Evolutionary conservation across 2,797 vertebrate species (phyloP), one percentile per base, ranked within the genome.

Genomic region (Tachyglossus aculeatus): DNA sequence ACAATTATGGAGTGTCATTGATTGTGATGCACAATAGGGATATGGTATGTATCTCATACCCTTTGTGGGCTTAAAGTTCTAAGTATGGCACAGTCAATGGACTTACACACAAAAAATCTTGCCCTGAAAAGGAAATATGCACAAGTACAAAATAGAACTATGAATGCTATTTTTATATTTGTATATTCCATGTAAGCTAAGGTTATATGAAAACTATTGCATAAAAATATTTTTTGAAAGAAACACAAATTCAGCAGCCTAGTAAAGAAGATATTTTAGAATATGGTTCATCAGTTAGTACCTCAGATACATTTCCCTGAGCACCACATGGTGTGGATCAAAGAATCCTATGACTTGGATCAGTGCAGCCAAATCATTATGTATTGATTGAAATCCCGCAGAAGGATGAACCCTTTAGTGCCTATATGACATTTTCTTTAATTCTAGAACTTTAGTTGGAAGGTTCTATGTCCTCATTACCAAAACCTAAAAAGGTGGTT

Each of bases 351-450:
- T 90, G 91, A 88, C 94, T 92, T 78, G 90, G 91, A 92, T 93
- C 93, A 81, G 83, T 89, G 91, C 88, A 91, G 89, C 90, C 88
- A 91, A 91, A 94, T 96, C 95, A 94, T 95, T 91, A 94, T 59
- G 60, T 94, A 95, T 95, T 91, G 94, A 96, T 95, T 91, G 77
- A 85, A 87, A 85, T 81, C 82, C 82, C 80, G 18, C 64, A 78
- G 84, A 80, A 82, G 84, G 71, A 81, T 91, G 88, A 91, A 90
- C 86, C 82, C 90, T 38, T 92, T 86, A 44, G 3, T 80, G 71
- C 52, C 60, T 81, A 6, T 4, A 40, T 0, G 54, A 5, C 65
- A 61, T 63, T 69, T 81, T 59, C 50, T 80, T 69, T 74, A 71
- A 68, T 44, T 50, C 37, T 61, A 39, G 32, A 25, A 69, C 45